These are phyloP conservation scores for Protaetia brevitarsis DNA, from an alignment of 1,140 invertebrate genomes.

Conservation along the genomic window DNA sequence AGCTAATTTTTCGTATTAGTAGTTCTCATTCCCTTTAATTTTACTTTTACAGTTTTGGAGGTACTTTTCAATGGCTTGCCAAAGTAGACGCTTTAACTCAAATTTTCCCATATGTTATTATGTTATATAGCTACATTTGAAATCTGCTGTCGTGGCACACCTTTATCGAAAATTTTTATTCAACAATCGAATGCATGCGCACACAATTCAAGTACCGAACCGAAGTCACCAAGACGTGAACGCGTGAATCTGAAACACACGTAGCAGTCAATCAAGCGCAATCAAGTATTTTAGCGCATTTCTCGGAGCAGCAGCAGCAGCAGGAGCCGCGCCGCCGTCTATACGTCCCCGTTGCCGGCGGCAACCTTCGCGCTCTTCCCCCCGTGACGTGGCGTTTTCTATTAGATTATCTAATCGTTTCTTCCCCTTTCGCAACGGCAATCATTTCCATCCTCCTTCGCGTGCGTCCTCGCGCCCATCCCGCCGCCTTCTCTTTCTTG, in stretches of 20 bases:
- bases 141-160: too few relatives aligned
- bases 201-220: neutral
- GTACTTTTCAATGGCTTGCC: too few relatives aligned
- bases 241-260: conserved; percentile 8
- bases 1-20: too few relatives aligned
- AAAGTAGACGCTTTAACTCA: too few relatives aligned
- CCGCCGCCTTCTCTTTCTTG: neutral
- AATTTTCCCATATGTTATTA: too few relatives aligned
- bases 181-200: conserved; percentile 5
- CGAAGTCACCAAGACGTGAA: conserved; percentile 1
- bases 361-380: neutral
- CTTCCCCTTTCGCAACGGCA: conserved; percentile 32
- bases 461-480: neutral
- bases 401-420: conserved; percentile 48
- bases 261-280: conserved; percentile 29
- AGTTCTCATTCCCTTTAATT: too few relatives aligned
- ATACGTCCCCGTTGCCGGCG: neutral
- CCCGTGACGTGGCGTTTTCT: conserved; percentile 43
- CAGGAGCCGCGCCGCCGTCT: neutral
- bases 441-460: conserved; percentile 40
- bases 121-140: too few relatives aligned
- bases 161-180: neutral
- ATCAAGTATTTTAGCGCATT: conserved; percentile 27
- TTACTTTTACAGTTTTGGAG: too few relatives aligned
- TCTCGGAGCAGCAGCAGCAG: neutral